Evolutionary conservation across 2,113 vertebrate species (phyloP).

Genomic region (Aspidoscelis tigris): DNA sequence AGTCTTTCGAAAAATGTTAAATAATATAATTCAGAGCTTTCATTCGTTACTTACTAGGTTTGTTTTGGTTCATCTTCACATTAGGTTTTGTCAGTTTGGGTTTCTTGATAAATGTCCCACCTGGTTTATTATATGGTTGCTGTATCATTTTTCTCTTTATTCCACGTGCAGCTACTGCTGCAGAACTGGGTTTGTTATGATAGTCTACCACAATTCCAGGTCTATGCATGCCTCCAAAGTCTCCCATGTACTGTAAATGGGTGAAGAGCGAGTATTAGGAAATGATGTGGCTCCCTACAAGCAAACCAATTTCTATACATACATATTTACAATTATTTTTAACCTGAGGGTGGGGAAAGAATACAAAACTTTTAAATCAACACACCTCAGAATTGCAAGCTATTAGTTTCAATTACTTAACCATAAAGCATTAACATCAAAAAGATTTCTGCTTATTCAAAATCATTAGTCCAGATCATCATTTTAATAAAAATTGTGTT

Average conservation of each 20-base stretch:
- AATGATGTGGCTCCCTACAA: constrained; percentile 41
- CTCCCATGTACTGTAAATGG: constrained; percentile 83
- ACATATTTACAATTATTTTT: constrained; percentile 50
- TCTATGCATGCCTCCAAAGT: constrained; percentile 83
- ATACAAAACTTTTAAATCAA: constrained; percentile 61
- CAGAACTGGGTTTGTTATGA: constrained; percentile 80
- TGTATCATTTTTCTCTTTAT: constrained; percentile 86
- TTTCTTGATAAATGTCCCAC: constrained; percentile 83
- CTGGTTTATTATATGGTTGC: constrained; percentile 79
- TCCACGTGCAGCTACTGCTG: constrained; percentile 82
- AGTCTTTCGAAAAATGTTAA: neutral
- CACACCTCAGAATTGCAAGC: constrained; percentile 52
- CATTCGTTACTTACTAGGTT: constrained; percentile 76
- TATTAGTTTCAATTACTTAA: constrained; percentile 60
- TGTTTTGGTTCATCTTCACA: constrained; percentile 77
- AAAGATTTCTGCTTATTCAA: constrained; percentile 76
- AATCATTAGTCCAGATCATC: constrained; percentile 68
- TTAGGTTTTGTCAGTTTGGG: constrained; percentile 81
- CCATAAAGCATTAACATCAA: constrained; percentile 51
- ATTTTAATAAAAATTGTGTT: constrained; percentile 60
- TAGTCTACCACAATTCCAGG: constrained; percentile 81
- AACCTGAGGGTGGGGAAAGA: constrained; percentile 49
- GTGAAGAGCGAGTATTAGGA: constrained; percentile 72
- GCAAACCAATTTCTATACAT: constrained; percentile 56
- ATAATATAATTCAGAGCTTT: constrained; percentile 19